These are phyloP conservation scores for Porites lobata DNA, from an alignment of 92 coral and sea anemone species.

Conservation along the genomic window DNA sequence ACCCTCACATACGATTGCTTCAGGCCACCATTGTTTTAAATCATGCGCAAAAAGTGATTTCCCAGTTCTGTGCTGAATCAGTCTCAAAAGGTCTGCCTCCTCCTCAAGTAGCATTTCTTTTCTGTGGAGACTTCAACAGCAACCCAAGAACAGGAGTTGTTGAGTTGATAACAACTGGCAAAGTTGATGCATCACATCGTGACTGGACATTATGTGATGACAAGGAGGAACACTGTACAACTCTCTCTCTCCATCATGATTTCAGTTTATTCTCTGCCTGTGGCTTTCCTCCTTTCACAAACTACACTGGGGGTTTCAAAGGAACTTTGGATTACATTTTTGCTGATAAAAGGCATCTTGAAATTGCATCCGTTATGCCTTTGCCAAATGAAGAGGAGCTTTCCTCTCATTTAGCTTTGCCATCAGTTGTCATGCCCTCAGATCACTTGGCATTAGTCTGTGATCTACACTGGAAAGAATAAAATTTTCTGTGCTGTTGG, in stretches of 20 bases:
- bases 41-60: conserved; percentile 68
- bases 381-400: conserved; percentile 88
- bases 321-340: conserved; percentile 93
- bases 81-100: background rate
- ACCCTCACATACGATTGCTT: conserved; percentile 90
- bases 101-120: conserved; percentile 74
- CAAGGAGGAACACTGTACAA: conserved; percentile 76
- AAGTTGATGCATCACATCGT: conserved; percentile 65
- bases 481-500: background rate
- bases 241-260: conserved; percentile 66
- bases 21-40: conserved; percentile 83
- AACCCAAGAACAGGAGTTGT: conserved; percentile 75
- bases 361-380: conserved; percentile 90
- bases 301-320: conserved; percentile 86
- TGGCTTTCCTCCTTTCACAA: conserved; percentile 89
- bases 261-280: conserved; percentile 77
- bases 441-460: conserved; percentile 97
- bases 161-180: conserved; percentile 76
- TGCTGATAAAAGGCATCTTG: conserved; percentile 73
- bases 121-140: conserved; percentile 98
- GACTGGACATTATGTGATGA: conserved; percentile 90
- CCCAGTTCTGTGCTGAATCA: conserved; percentile 26
- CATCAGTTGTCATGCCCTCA: conserved; percentile 96
- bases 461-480: conserved; percentile 87
- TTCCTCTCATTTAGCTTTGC: conserved; percentile 80